Evolutionary conservation across 2,113 vertebrate species (phyloP), one percentile per base, ranked within the genome.

Genomic region (Myrmecobius fasciatus): DNA sequence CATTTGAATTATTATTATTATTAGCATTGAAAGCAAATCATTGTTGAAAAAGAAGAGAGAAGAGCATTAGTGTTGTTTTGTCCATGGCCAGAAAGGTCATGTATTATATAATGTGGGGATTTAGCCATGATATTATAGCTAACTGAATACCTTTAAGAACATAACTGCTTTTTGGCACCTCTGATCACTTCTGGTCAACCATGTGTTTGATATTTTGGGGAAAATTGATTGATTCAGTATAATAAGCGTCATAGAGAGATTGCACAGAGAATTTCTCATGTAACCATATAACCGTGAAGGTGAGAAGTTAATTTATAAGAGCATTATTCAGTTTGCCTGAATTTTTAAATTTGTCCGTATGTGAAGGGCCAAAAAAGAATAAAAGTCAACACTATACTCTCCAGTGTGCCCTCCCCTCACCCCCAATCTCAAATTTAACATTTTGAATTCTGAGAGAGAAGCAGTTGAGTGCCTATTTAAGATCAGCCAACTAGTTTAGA

Each of bases 121-220:
- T 75, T n/a, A 75, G 67, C 36, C 17, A n/a, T 20, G 67, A 75
- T 75, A 43, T 4, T 75, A 17, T 43, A 83, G 67, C 67, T 83
- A 83, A 83, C 8, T 83, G 12, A 43, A 43, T 83, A 22, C 20
- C 67, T 83, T 83, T 17, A n/a, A 83, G 17, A 83, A 83, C 6
- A 83, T 20, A 83, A 24, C 20, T 83, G 67, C n/a, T 43, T 6
- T 24, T 17, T 83, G 67, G n/a, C 67, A 43, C 67, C 36, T 83
- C 67, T 83, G 67, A 22, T 83, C n/a, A 22, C 7, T 17, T 93
- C 31, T 92, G 43, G 56, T 92, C 36, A 91, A 11, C n/a, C 43
- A 7, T 75, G 9, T 96, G 75, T 67, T 43, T 92, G 95, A 91
- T 97, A 48, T 10, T 91, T 49, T 51, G 94, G 90, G 89, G 93